These are phyloP conservation scores for Coenonympha arcania DNA, from an alignment of 2,888 invertebrate species.

Conservation along the genomic window DNA sequence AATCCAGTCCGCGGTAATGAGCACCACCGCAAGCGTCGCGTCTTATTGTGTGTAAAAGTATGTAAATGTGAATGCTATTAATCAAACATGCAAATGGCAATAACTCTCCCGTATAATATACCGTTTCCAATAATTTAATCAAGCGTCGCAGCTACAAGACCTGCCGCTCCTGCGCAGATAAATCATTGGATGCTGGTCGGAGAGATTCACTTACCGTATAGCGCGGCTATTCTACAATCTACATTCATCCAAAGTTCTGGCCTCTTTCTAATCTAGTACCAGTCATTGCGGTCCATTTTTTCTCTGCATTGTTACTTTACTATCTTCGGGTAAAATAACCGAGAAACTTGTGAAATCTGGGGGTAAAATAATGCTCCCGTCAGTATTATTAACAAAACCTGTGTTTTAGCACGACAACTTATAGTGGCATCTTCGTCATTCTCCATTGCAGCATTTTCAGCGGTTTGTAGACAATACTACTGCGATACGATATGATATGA, in stretches of 20 bases:
- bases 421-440: too few relatives aligned
- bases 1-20: background rate
- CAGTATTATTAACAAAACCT: too few relatives aligned
- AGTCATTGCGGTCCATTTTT: too few relatives aligned
- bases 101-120: constrained; percentile 2
- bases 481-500: background rate
- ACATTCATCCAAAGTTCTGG: background rate
- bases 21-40: background rate
- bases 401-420: too few relatives aligned
- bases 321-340: too few relatives aligned
- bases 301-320: too few relatives aligned
- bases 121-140: constrained; percentile 12
- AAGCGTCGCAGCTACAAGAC: constrained; percentile 5
- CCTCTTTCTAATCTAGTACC: background rate
- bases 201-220: background rate
- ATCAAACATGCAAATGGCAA: constrained; percentile 6
- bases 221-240: too few relatives aligned
- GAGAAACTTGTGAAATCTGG: too few relatives aligned
- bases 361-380: too few relatives aligned
- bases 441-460: too few relatives aligned
- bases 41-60: constrained; percentile 3
- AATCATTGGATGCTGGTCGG: background rate
- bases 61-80: constrained; percentile 2
- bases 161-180: constrained; percentile 8
- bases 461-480: background rate